Evolutionary conservation across 2,797 vertebrate species (phyloP), one percentile per base, ranked within the genome.

Genomic region (Lepidocolaptes lacrymiger): DNA sequence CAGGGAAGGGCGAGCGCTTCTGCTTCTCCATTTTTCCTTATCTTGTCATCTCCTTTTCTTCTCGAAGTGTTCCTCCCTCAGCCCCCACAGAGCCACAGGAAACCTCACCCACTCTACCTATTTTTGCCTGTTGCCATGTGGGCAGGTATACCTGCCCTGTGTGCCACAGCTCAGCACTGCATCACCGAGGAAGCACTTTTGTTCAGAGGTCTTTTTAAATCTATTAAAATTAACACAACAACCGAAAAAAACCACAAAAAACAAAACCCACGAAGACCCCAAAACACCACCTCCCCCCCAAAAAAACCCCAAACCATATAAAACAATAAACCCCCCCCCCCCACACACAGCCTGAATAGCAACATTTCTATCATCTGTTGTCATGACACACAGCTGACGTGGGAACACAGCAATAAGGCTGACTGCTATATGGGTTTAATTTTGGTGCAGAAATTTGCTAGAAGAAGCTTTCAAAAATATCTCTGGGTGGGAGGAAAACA

Each of bases 361-460:
- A 95, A 96, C 95, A 80, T 97, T 98, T 98, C 97, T 97, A 94
- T 98, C 97, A 97, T 97, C 93, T 95, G 98, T 98, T 98, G 97
- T 98, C 98, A 98, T 98, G 98, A 97, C 97, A 97, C 93, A 97
- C 96, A 97, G 97, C 95, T 98, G 98, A 98, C 97, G 98, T 96
- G 96, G 97, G 97, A 97, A 96, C 97, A 97, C 95, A 41, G 96
- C 97, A 97, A 96, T 64, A 90, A 97, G 96, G 97, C 97, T 98
- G 98, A 98, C 98, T 98, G 96, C 96, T 97, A 97, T 97, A 98
- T 97, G 94, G 93, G 96, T 98, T 98, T 98, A 97, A 98, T 98
- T 98, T 98, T 97, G 97, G 97, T 97, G 93, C 97, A 97, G 96
- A 98, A 97, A 97, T 98, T 96, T 97, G 97, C 97, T 96, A 97